Percentiles rank a stretch among this genome's conserved stretches.
These are phyloP conservation scores for Drosophila equinoxialis DNA, from an alignment of 1,140 invertebrate genomes.

Conservation along the genomic window DNA sequence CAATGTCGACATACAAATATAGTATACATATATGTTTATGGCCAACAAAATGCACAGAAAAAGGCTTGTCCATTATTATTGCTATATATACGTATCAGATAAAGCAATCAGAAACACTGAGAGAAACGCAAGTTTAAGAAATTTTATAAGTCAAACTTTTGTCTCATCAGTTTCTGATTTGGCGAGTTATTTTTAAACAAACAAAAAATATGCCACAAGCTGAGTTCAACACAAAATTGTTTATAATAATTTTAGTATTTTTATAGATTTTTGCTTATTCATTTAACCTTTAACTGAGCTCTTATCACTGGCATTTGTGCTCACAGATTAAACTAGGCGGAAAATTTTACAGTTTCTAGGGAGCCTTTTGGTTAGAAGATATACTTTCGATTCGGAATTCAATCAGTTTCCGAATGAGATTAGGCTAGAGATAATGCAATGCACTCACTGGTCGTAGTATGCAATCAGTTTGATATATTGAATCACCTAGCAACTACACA, in stretches of 20 bases:
- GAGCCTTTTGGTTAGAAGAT: not conserved
- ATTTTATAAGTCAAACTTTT: not conserved
- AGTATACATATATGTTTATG: not conserved
- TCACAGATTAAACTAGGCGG: slow-evolving; percentile 17
- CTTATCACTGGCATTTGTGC: slow-evolving; percentile 30
- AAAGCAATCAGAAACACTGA: slow-evolving; percentile 9
- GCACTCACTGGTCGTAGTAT: slow-evolving; percentile 8
- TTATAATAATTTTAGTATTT: slow-evolving; percentile 9
- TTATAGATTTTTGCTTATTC: slow-evolving; percentile 14
- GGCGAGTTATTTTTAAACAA: slow-evolving; percentile 45
- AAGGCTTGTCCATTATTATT: slow-evolving; percentile 1
- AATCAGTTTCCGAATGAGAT: slow-evolving; percentile 5
- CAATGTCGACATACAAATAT: not conserved
- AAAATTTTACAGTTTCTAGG: slow-evolving; percentile 54
- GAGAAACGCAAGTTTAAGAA: not conserved
- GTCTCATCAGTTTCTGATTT: not conserved
- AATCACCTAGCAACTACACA: slow-evolving; percentile 57
- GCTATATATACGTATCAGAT: not conserved
- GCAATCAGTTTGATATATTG: slow-evolving; percentile 39
- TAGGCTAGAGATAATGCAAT: slow-evolving; percentile 28
- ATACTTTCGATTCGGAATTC: not conserved
- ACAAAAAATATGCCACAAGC: slow-evolving; percentile 48
- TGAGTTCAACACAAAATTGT: slow-evolving; percentile 13
- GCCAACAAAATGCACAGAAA: not conserved
- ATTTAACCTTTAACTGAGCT: slow-evolving; percentile 33